Evolutionary conservation across 1,140 invertebrate genomes (phyloP).

Genomic region (Batillaria attramentaria): DNA sequence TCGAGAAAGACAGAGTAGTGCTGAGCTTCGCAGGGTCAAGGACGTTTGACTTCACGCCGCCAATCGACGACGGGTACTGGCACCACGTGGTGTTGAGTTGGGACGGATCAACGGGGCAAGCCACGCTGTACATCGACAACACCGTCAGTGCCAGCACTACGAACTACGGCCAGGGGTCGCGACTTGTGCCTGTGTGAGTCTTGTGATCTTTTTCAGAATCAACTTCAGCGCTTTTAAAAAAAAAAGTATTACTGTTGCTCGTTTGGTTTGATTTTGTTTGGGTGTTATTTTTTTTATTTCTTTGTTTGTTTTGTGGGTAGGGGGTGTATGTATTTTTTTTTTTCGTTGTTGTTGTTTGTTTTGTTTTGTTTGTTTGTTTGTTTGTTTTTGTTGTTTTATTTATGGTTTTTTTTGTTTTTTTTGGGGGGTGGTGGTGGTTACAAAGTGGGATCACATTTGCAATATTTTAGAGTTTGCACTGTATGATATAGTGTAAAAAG

Average conservation of each 20-base stretch:
- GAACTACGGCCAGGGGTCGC: constrained; percentile 28
- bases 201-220: too few relatives aligned
- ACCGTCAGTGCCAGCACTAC: not conserved
- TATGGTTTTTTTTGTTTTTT: too few relatives aligned
- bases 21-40: constrained; percentile 5
- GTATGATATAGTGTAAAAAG: too few relatives aligned
- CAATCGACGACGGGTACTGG: constrained; percentile 49
- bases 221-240: not conserved
- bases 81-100: constrained; percentile 51
- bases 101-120: constrained; percentile 21
- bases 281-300: not conserved
- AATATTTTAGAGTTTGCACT: too few relatives aligned
- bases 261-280: not conserved
- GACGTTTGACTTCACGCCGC: constrained; percentile 6
- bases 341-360: too few relatives aligned
- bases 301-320: not conserved
- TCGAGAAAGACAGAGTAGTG: not conserved
- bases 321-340: too few relatives aligned
- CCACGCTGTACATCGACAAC: constrained; percentile 46
- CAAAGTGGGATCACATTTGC: too few relatives aligned
- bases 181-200: constrained; percentile 43
- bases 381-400: not conserved
- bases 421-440: too few relatives aligned
- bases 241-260: not conserved
- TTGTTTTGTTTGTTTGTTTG: not conserved